Percentiles rank a stretch among this genome's conserved stretches.
phyloP scores from a whole-genome alignment of 2,888 invertebrate species.

The Exocentrus adspersus region DNA sequence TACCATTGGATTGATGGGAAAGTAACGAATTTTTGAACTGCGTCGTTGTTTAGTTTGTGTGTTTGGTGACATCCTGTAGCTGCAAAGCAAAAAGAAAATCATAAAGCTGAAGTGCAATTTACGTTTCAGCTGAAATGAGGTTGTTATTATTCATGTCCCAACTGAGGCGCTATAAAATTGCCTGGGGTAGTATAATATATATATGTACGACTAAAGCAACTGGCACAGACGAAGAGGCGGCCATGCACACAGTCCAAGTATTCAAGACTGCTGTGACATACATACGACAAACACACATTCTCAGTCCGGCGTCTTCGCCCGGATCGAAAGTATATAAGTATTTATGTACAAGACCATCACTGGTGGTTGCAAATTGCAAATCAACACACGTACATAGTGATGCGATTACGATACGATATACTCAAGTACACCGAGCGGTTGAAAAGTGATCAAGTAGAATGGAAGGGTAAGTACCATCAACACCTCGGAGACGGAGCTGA shows the following conservation, averaged over 20 bases:
- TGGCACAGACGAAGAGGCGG: slow-evolving; percentile 58
- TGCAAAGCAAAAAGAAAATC: no score
- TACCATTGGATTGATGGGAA: no score
- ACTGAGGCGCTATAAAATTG: background rate
- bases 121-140: background rate
- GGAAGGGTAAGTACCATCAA: slow-evolving; percentile 80
- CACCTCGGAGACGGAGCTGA: slow-evolving; percentile 98
- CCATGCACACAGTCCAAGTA: slow-evolving; percentile 72
- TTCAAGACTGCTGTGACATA: slow-evolving; percentile 66
- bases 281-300: slow-evolving; percentile 51
- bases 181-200: slow-evolving; percentile 5
- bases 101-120: background rate
- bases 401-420: slow-evolving; percentile 39
- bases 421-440: slow-evolving; percentile 33
- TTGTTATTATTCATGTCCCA: background rate
- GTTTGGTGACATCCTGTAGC: no score
- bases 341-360: slow-evolving; percentile 43
- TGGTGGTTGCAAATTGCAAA: slow-evolving; percentile 43
- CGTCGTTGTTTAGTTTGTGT: no score
- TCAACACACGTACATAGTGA: slow-evolving; percentile 48
- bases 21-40: no score
- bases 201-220: slow-evolving; percentile 55
- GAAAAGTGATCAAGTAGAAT: slow-evolving; percentile 38
- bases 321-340: slow-evolving; percentile 32
- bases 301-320: slow-evolving; percentile 40